These are phyloP conservation scores for Pseudomyrmex pallidus DNA, from an alignment of 1,140 invertebrate species.

Conservation along the genomic window DNA sequence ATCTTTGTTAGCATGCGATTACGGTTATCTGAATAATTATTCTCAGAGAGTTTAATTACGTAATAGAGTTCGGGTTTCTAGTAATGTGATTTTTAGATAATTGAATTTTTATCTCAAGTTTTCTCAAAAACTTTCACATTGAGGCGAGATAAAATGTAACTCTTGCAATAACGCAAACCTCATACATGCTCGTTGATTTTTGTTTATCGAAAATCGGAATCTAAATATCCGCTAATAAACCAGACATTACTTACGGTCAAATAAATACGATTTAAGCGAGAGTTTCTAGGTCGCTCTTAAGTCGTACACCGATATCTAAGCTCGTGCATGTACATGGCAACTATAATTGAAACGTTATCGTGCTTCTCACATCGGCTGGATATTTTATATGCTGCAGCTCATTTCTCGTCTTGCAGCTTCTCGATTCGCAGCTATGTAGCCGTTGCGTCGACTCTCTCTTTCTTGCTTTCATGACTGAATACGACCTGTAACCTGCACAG, in stretches of 20 bases:
- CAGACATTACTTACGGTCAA: slow-evolving; percentile 5
- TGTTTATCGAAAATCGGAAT: not conserved
- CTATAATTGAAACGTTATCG: slow-evolving; percentile 66
- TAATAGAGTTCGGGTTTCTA: not conserved
- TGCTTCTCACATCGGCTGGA: slow-evolving; percentile 30
- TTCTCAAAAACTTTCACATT: not conserved
- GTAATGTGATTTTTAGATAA: too few relatives aligned
- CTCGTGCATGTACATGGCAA: not conserved
- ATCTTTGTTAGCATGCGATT: slow-evolving; percentile 11
- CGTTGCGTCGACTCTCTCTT: slow-evolving; percentile 1
- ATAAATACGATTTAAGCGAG: slow-evolving; percentile 7
- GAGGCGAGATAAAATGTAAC: not conserved
- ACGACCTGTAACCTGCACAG: slow-evolving; percentile 9
- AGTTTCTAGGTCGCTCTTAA: not conserved
- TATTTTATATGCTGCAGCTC: slow-evolving; percentile 46
- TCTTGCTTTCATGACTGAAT: not conserved
- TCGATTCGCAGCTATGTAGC: slow-evolving; percentile 14
- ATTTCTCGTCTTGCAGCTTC: slow-evolving; percentile 47
- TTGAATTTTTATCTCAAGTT: not conserved
- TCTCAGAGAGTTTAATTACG: not conserved
- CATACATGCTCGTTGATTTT: not conserved
- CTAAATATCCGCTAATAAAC: slow-evolving; percentile 7
- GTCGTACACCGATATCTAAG: not conserved
- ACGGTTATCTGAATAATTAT: not conserved
- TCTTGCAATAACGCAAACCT: not conserved